Base-by-base conservation (phyloP, 2,888 invertebrate species). In the Hermaeophaga mercurialis region DNA sequence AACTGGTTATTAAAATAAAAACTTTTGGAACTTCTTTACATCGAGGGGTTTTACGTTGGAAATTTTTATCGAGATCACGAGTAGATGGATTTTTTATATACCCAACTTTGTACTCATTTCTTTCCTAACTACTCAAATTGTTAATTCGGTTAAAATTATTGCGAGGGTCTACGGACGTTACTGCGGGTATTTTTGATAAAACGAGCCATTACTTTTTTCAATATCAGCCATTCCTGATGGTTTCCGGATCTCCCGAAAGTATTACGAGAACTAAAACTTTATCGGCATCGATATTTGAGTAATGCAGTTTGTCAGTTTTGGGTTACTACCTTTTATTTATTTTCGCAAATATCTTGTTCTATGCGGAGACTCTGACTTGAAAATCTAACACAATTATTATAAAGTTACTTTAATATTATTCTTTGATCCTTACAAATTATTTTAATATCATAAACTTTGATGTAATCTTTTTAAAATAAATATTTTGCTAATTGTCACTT, bases 1-100 rank as follows among this genome's bases (percentile, higher is more conserved):
- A 47, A 39, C 11, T 41, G 46, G 24, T 38, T 54, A 54, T 54
- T 54, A 54, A 54, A 54, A 54, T 54, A 39, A 47, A 54, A 54
- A 47, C 28, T 50, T 54, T 38, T 34, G 12, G 33, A 39, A 39
- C 33, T 54, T 39, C 24, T 19, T 45, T 33, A 41, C 12, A 18
- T 39, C 33, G 31, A 43, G 54, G 24, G 46, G 31, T 54, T 54
- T 53, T 54, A 54, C 26, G 14, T 19, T 39, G 14, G 15, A 41
- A 46, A 46, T 46, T 33, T 54, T 54, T 47, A 54, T 46, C 28
- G 46, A 15, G 39, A 39, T 39, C 47, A 24, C 36, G 38, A 47
- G 54, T 54, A 33, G 46, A 50, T 36, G 46, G 39, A 9, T 46
- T 47, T 47, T 54, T 54, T 31, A 45, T 45, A 45, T 41, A 24